These are phyloP conservation scores for Aythya fuligula DNA, from an alignment of 2,797 vertebrate genomes.

Conservation along the genomic window DNA sequence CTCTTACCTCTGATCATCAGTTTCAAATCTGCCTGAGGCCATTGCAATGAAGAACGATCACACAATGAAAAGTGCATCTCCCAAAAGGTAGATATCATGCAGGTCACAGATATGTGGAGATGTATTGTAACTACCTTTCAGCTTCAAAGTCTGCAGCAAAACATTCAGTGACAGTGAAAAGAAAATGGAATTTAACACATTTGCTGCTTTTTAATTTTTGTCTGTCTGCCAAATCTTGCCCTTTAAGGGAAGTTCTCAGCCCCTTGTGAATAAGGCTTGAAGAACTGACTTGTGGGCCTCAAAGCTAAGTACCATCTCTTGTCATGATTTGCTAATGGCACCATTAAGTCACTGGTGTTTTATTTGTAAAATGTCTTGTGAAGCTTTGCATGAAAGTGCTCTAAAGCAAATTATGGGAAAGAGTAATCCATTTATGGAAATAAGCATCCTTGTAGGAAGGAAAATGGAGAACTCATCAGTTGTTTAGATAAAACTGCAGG, in stretches of 20 bases:
- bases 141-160: constrained; percentile 22
- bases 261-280: background rate
- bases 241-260: background rate
- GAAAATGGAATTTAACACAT: background rate
- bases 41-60: background rate
- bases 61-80: background rate
- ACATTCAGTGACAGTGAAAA: background rate
- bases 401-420: background rate
- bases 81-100: background rate
- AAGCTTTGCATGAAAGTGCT: background rate
- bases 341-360: background rate
- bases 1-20: background rate
- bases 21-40: constrained; percentile 28
- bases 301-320: background rate
- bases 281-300: background rate
- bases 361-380: background rate
- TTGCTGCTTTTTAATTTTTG: background rate
- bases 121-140: background rate
- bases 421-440: constrained; percentile 30
- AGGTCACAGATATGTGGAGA: background rate
- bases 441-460: background rate
- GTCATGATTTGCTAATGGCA: background rate
- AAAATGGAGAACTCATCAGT: constrained; percentile 5
- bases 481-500: background rate
- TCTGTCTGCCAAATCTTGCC: background rate